Conservation (phyloP, 1,140 invertebrate species). For the Drosophila santomea region DNA sequence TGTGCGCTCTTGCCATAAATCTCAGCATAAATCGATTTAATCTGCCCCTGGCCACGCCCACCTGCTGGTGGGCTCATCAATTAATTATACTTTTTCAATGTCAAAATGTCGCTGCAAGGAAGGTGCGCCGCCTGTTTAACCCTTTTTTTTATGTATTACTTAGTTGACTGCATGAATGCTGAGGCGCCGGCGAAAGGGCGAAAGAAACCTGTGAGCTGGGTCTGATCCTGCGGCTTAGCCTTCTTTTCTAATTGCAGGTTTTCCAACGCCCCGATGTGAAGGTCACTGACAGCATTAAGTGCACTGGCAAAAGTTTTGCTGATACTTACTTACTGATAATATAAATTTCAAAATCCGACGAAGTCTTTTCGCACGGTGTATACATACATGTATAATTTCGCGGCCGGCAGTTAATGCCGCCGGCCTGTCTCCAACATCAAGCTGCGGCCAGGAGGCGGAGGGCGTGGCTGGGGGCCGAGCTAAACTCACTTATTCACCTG, state of each 20-base stretch:
- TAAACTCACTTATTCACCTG: slow-evolving; percentile 44
- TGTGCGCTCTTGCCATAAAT: slow-evolving; percentile 53
- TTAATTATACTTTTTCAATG: slow-evolving; percentile 80
- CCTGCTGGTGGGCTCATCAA: slow-evolving; percentile 60
- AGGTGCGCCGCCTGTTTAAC: slow-evolving; percentile 21
- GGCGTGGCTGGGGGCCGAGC: slow-evolving; percentile 20
- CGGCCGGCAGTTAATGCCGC: slow-evolving; percentile 55
- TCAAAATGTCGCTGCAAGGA: slow-evolving; percentile 60
- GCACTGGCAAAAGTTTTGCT: slow-evolving; percentile 5
- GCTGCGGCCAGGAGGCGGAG: slow-evolving; percentile 48
- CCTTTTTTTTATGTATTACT: slow-evolving; percentile 4
- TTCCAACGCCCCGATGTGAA: slow-evolving; percentile 50
- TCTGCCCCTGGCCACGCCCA: slow-evolving; percentile 50
- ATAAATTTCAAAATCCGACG: too few species aligned
- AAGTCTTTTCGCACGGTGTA: slow-evolving; percentile 3
- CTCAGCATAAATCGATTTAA: slow-evolving; percentile 45
- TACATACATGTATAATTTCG: slow-evolving; percentile 33
- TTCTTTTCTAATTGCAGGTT: slow-evolving; percentile 74
- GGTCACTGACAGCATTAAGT: slow-evolving; percentile 69
- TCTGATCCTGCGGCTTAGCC: slow-evolving; percentile 53
- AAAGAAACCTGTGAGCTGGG: slow-evolving; percentile 18
- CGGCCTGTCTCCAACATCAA: slow-evolving; percentile 66
- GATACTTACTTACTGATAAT: background rate
- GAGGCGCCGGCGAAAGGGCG: slow-evolving; percentile 37
- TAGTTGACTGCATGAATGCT: slow-evolving; percentile 55